These are phyloP conservation scores for Aegithalos caudatus DNA, from an alignment of 2,113 vertebrate species.

Conservation along the genomic window DNA sequence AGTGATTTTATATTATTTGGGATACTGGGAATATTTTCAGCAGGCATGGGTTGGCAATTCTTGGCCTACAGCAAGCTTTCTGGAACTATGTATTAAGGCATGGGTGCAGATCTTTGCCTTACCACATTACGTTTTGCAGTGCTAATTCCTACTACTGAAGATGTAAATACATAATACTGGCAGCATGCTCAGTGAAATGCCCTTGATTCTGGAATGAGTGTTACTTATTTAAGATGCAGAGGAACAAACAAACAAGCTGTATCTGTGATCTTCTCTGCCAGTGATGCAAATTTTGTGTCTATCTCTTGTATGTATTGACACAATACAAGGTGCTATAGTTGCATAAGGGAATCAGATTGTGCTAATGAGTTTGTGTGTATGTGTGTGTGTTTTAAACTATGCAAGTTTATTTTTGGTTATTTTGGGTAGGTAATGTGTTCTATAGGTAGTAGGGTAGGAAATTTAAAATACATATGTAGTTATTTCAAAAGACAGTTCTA, in stretches of 20 bases:
- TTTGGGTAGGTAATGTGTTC: background rate
- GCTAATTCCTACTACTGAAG: background rate
- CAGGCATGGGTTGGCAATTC: background rate
- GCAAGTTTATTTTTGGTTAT: background rate
- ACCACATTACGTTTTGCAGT: background rate
- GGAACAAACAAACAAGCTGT: background rate
- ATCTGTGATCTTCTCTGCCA: background rate
- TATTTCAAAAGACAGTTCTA: background rate
- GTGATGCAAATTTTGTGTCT: background rate
- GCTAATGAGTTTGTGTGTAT: background rate
- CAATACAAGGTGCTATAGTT: background rate
- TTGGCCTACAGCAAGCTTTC: background rate
- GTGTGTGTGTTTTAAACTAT: background rate
- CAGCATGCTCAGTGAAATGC: background rate
- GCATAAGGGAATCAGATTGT: background rate
- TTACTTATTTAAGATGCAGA: background rate
- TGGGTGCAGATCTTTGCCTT: background rate
- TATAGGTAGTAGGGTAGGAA: background rate
- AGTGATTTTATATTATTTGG: background rate
- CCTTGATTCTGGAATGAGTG: background rate
- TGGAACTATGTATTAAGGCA: background rate
- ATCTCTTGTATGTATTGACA: background rate
- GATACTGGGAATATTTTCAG: background rate
- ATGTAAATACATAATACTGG: background rate
- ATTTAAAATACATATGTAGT: background rate